Evolutionary conservation across 1,140 invertebrate genomes (phyloP).

Genomic region (Calosoma granatense): DNA sequence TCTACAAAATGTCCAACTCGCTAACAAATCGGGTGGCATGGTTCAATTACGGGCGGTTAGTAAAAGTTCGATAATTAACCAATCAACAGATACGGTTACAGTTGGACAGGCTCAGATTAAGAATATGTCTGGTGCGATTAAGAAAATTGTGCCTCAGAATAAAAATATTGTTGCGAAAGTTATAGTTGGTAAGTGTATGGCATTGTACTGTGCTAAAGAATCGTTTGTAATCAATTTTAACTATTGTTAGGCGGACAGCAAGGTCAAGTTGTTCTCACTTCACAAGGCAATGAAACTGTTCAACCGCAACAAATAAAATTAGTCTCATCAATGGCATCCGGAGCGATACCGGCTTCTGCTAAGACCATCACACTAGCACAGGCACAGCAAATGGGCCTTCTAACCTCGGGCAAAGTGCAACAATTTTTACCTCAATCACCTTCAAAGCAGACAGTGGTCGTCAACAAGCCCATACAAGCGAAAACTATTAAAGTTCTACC

Average conservation of each 20-base stretch:
- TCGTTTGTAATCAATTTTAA: no score
- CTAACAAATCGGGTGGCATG: background rate
- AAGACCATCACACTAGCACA: conserved; percentile 62
- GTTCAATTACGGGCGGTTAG: background rate
- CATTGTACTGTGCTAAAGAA: no score
- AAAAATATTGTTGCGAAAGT: conserved; percentile 1
- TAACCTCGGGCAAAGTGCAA: conserved; percentile 42
- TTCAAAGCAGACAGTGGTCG: conserved; percentile 39
- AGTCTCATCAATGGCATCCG: background rate
- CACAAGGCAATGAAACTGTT: background rate
- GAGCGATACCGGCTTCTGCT: conserved; percentile 37
- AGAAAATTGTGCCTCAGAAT: background rate
- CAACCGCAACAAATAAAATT: conserved; percentile 2
- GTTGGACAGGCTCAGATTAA: background rate
- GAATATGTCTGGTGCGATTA: background rate
- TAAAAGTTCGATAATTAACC: background rate
- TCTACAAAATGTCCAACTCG: conserved; percentile 12
- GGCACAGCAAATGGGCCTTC: conserved; percentile 54
- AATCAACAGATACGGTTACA: background rate
- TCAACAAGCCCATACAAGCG: conserved; percentile 33
- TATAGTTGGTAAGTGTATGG: background rate
- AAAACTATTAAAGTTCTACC: conserved; percentile 29
- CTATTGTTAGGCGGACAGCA: background rate
- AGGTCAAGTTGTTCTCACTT: background rate
- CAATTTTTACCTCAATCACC: conserved; percentile 43